Base-by-base conservation (phyloP, 2,797 vertebrate genomes). In the Channallabes apus region DNA sequence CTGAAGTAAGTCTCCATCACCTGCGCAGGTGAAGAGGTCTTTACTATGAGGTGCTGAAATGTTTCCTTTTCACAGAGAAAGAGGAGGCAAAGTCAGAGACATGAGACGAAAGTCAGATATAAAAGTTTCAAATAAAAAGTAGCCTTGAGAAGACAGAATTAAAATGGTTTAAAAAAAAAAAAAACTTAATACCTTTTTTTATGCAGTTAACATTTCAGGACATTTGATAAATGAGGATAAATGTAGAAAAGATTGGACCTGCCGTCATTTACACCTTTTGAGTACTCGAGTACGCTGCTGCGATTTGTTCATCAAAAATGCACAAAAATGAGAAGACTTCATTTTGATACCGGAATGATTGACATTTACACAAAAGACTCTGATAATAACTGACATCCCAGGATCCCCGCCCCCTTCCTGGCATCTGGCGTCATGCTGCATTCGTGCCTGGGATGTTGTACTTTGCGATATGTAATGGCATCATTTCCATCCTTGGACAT, bases 21-120 rank as follows among this genome's bases (percentile, higher is more conserved):
- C 3, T 12, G 87, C n/a, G 35, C 15, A 22, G 86, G 86, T 87
- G 84, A 85, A 76, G 64, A 87, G 86, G 86, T 88, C 76, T 72
- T 68, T 85, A 83, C 87, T 88, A 68, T 32, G 56, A 86, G 81
- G 77, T 22, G 17, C 64, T 7, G 64, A 65, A 54, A 15, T 18
- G 18, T 62, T 56, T 8, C 22, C 24, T 27, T 85, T 14, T 59
- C 22, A 61, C 2, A 22, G 18, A 46, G 27, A 24, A 41, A 32
- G 27, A 62, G 41, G 56, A 78, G 38, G 32, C 71, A 61, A 22
- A 77, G 59, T 9, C 27, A 35, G 46, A 61, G 86, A 75, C 51
- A 27, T 51, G 15, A 76, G 32, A 54, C 18, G 14, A 64, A 77
- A 54, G 56, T 27, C 73, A 58, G 51, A 22, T 6, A 2, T 4